phyloP scores from a whole-genome alignment of 2,888 invertebrate species.

The Furcula furcula region DNA sequence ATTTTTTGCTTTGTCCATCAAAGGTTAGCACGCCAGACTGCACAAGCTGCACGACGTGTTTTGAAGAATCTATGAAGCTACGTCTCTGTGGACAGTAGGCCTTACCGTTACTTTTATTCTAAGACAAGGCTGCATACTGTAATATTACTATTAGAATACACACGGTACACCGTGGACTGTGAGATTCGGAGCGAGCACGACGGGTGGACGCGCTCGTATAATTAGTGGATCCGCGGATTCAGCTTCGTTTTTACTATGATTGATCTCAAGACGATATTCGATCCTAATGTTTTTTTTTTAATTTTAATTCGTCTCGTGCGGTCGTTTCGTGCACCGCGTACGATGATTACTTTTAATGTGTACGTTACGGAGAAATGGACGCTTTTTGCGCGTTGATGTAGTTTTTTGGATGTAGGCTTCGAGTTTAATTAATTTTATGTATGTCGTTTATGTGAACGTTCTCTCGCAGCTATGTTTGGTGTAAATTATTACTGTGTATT shows the following conservation, averaged over 20 bases:
- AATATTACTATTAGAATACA: conserved; percentile 29
- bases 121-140: conserved; percentile 33
- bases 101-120: conserved; percentile 1
- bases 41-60: too few relatives aligned
- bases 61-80: too few relatives aligned
- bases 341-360: conserved; percentile 63
- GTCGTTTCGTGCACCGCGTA: conserved; percentile 61
- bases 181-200: conserved; percentile 29
- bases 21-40: too few relatives aligned
- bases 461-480: conserved; percentile 65
- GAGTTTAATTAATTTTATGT: conserved; percentile 61
- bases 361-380: conserved; percentile 59
- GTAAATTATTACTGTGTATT: conserved; percentile 72
- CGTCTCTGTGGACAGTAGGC: neutral
- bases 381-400: conserved; percentile 76
- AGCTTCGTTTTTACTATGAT: conserved; percentile 64
- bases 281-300: conserved; percentile 69
- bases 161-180: conserved; percentile 30
- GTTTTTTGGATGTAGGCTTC: conserved; percentile 67
- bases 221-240: conserved; percentile 52
- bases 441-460: conserved; percentile 66
- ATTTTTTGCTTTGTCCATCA: too few relatives aligned
- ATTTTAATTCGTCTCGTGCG: too few relatives aligned
- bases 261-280: conserved; percentile 81
- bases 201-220: conserved; percentile 46